These are phyloP conservation scores for Capromys pilorides DNA, from an alignment of 2,797 vertebrate species.

Conservation along the genomic window DNA sequence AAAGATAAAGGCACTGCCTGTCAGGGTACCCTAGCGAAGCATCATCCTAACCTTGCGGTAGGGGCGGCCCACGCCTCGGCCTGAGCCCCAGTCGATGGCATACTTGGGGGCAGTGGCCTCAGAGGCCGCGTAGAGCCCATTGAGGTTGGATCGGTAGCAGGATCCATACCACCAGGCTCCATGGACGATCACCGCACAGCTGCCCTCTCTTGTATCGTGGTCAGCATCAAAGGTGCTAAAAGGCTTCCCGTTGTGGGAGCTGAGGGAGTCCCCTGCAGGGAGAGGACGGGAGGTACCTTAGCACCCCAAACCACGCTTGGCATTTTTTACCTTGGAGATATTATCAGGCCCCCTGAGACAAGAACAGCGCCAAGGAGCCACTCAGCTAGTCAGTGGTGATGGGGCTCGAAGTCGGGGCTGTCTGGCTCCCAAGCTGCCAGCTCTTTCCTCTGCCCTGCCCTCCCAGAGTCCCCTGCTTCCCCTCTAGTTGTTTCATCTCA, in stretches of 20 bases:
- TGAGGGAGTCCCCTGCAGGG: conserved; percentile 68
- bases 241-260: conserved; percentile 16
- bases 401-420: neutral
- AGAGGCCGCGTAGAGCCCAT: neutral
- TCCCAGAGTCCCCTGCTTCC: neutral
- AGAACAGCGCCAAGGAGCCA: neutral
- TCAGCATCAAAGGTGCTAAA: conserved; percentile 69
- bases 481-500: neutral
- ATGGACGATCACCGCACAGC: neutral
- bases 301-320: neutral
- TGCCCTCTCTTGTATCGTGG: neutral
- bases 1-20: conserved; percentile 23
- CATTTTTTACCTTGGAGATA: neutral
- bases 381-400: neutral
- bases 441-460: neutral
- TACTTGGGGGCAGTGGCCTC: neutral
- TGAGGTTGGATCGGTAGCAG: conserved; percentile 69
- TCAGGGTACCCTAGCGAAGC: neutral
- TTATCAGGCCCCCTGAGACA: neutral
- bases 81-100: conserved; percentile 59
- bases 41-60: conserved; percentile 61
- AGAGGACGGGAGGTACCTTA: neutral
- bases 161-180: conserved; percentile 66
- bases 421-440: neutral
- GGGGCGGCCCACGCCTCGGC: conserved; percentile 10